Conservation (phyloP, 1,140 invertebrate genomes). For the Antheraea pernyi region DNA sequence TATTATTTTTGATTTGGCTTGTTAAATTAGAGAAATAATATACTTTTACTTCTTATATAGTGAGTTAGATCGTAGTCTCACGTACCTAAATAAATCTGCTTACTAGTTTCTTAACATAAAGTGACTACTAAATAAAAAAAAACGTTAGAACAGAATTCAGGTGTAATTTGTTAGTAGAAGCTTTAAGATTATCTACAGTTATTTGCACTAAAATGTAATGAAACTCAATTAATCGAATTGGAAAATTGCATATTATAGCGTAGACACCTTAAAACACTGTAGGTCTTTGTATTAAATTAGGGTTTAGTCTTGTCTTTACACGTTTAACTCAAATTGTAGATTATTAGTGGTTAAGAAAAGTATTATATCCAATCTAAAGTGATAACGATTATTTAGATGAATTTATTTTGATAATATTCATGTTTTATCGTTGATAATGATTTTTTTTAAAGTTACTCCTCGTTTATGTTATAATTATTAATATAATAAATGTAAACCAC, state of each 20-base stretch:
- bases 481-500: conserved; percentile 19
- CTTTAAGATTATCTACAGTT: conserved; percentile 25
- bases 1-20: background rate
- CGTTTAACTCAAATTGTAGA: conserved; percentile 61
- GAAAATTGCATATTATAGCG: conserved; percentile 24
- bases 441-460: conserved; percentile 45
- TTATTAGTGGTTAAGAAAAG: conserved; percentile 47
- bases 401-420: conserved; percentile 72
- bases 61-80: conserved; percentile 19
- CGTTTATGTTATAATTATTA: conserved; percentile 30
- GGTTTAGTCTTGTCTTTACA: conserved; percentile 61
- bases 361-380: conserved; percentile 33
- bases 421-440: conserved; percentile 51
- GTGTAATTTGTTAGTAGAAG: conserved; percentile 16
- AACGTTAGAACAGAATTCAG: conserved; percentile 6
- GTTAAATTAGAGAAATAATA: background rate
- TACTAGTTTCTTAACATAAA: conserved; percentile 18
- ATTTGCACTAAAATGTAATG: conserved; percentile 25
- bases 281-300: conserved; percentile 40
- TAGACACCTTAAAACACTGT: conserved; percentile 32
- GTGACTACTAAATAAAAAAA: conserved; percentile 17
- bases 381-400: conserved; percentile 63
- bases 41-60: conserved; percentile 1
- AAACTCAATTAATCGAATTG: conserved; percentile 33
- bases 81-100: background rate